A percentile compares a stretch with the other conserved stretches of the same genome.
Evolutionary conservation across 2,888 invertebrate species (phyloP).

Genomic region (Leptinotarsa peninsularis): DNA sequence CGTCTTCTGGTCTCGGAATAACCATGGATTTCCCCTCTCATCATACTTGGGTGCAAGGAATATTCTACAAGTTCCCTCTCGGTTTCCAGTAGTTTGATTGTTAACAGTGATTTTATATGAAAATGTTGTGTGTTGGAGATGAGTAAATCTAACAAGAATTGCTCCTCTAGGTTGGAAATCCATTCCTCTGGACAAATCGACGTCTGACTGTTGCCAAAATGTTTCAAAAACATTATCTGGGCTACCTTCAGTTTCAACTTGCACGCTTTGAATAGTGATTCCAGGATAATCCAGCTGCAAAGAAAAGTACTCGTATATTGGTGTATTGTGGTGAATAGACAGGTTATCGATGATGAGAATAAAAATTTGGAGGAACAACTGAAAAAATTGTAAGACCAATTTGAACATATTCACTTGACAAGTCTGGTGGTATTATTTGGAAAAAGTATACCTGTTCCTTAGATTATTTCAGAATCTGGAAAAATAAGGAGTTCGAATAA

Average conservation of each 20-base stretch:
- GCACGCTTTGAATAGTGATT: slow-evolving; percentile 71
- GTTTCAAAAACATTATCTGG: slow-evolving; percentile 64
- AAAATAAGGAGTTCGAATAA: too few species aligned
- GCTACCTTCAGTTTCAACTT: slow-evolving; percentile 69
- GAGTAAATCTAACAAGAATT: slow-evolving; percentile 74
- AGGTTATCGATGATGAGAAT: too few species aligned
- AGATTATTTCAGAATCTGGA: too few species aligned
- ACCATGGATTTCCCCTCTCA: slow-evolving; percentile 74
- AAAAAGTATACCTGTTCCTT: too few species aligned
- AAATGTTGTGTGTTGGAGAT: slow-evolving; percentile 76
- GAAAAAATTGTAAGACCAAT: too few species aligned
- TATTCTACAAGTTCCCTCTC: slow-evolving; percentile 75
- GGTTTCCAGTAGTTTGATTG: slow-evolving; percentile 63
- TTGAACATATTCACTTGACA: too few species aligned
- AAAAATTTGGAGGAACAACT: too few species aligned
- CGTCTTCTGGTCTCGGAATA: slow-evolving; percentile 73
- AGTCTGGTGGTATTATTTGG: too few species aligned
- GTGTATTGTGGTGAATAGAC: too few species aligned
- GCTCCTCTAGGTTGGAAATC: slow-evolving; percentile 84
- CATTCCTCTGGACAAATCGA: slow-evolving; percentile 83
- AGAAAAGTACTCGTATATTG: background rate
- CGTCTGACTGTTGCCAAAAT: slow-evolving; percentile 84
- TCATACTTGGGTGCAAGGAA: slow-evolving; percentile 76
- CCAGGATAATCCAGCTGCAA: slow-evolving; percentile 75
- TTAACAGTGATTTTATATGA: slow-evolving; percentile 68